Base-by-base conservation (phyloP, 2,888 invertebrate genomes). In the Hirtodrosophila duncani region DNA sequence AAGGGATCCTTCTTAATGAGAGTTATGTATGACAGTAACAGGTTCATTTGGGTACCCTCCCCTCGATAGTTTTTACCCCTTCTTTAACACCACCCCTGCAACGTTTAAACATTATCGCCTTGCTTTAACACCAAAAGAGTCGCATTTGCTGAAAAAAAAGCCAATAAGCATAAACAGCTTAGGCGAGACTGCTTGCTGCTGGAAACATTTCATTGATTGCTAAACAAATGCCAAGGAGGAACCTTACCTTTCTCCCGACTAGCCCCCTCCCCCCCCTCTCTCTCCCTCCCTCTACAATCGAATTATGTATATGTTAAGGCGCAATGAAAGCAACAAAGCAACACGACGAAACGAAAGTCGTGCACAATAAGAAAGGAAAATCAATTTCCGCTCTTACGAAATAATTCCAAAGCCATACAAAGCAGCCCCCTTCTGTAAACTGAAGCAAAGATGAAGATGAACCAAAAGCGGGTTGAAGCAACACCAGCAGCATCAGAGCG, bases 371-470 rank as follows among this genome's bases (percentile, higher is more conserved):
- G 75, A 81, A 65, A 67, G 55, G 63, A 75, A 75, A 77, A 77
- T 77, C 75, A 77, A 77, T 77, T 77, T 77, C 75, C 75, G 75
- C 66, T 81, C 78, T 69, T 27, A n/a, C 71, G 70, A 81, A 74
- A 80, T 74, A 81, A 74, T 74, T 74, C 81, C 72, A 78, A 81
- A 81, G 67, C 70, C 80, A 67, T 82, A 81, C 59, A 77, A 66
- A 77, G 62, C 66, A 56, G 61, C 51, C 10, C 20, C 18, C 4
- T 20, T 21, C 20, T 4, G 18, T 8, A 45, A 36, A 34, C 33
- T 44, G 56, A 56, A 60, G 52, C 56, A 44, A 60, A 52, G 59
- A 57, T 33, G 18, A 57, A 13, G 30, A 46, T 55, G 29, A 59
- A 49, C 48, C 24, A 13, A 45, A 33, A 26, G 13, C 10, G 20